Conservation (phyloP, 2,888 invertebrate genomes). For the Abrostola triplasia region DNA sequence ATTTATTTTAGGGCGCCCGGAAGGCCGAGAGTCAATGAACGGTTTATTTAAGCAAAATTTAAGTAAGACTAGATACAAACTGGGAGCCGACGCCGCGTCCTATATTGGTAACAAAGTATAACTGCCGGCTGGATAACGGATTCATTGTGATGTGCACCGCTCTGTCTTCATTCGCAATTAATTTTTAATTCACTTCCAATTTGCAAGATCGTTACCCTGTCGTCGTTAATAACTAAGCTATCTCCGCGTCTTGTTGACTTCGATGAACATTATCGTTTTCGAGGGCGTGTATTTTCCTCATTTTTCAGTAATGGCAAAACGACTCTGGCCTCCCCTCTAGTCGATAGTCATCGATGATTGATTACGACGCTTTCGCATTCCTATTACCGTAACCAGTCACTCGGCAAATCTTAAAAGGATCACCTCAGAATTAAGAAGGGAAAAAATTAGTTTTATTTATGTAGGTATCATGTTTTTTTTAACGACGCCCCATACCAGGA, state of each 20-base stretch:
- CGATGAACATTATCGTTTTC: conserved; percentile 59
- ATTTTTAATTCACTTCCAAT: conserved; percentile 49
- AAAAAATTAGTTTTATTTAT: conserved; percentile 44
- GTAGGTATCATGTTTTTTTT: not conserved
- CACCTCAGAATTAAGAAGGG: conserved; percentile 56
- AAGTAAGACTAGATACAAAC: conserved; percentile 26
- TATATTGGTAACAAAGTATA: conserved; percentile 42
- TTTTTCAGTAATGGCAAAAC: conserved; percentile 67
- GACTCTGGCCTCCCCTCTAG: conserved; percentile 58
- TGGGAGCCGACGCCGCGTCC: conserved; percentile 8
- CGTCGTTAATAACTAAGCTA: conserved; percentile 43
- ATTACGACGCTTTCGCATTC: conserved; percentile 65
- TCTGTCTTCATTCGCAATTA: conserved; percentile 37
- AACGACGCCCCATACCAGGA: too few relatives aligned
- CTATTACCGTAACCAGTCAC: conserved; percentile 70
- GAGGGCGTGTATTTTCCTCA: conserved; percentile 60
- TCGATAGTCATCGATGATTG: conserved; percentile 74
- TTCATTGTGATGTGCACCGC: conserved; percentile 23
- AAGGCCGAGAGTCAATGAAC: conserved; percentile 40
- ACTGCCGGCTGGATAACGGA: conserved; percentile 38
- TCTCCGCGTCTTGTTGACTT: conserved; percentile 53
- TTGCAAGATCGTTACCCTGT: conserved; percentile 48
- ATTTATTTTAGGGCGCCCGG: conserved; percentile 29
- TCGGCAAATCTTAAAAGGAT: conserved; percentile 68
- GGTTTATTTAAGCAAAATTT: conserved; percentile 46